Percentiles rank a stretch among this genome's conserved stretches.
These are phyloP conservation scores for Ophraella communa DNA, from an alignment of 2,888 invertebrate genomes.

Conservation along the genomic window DNA sequence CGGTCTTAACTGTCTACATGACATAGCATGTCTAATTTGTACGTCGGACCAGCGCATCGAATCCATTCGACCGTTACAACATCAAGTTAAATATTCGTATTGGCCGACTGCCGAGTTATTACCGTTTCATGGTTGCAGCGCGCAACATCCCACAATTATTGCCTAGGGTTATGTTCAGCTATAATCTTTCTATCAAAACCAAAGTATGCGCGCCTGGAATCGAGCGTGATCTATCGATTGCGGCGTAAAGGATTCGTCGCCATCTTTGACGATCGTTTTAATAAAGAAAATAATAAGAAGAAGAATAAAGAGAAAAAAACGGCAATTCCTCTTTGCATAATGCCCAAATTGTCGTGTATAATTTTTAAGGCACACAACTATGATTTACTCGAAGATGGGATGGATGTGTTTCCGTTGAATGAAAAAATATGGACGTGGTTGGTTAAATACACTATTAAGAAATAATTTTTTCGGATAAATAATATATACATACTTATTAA, in stretches of 20 bases:
- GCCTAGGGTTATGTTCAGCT: conserved; percentile 39
- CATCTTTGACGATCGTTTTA: conserved; percentile 27
- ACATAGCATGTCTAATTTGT: conserved; percentile 42
- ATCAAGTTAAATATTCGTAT: neutral
- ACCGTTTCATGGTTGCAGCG: conserved; percentile 36
- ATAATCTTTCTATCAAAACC: conserved; percentile 56
- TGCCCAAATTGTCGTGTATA: conserved; percentile 40
- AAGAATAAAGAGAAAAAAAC: too few relatives aligned
- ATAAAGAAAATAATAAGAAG: too few relatives aligned
- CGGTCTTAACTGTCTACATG: conserved; percentile 40
- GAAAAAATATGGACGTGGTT: too few relatives aligned
- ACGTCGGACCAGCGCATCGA: conserved; percentile 32
- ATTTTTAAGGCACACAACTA: conserved; percentile 26
- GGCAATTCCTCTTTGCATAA: conserved; percentile 39
- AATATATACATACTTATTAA: too few relatives aligned
- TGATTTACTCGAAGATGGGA: conserved; percentile 19
- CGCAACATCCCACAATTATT: conserved; percentile 27
- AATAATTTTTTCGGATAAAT: too few relatives aligned
- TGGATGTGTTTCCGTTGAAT: neutral
- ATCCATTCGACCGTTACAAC: neutral
- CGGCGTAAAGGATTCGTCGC: conserved; percentile 23
- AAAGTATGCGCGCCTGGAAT: conserved; percentile 49
- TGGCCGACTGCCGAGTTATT: conserved; percentile 33
- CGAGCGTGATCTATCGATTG: conserved; percentile 54
- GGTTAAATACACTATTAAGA: too few relatives aligned